Evolutionary conservation across 1,140 invertebrate species (phyloP).

Genomic region (Rhyacophila brunnea): DNA sequence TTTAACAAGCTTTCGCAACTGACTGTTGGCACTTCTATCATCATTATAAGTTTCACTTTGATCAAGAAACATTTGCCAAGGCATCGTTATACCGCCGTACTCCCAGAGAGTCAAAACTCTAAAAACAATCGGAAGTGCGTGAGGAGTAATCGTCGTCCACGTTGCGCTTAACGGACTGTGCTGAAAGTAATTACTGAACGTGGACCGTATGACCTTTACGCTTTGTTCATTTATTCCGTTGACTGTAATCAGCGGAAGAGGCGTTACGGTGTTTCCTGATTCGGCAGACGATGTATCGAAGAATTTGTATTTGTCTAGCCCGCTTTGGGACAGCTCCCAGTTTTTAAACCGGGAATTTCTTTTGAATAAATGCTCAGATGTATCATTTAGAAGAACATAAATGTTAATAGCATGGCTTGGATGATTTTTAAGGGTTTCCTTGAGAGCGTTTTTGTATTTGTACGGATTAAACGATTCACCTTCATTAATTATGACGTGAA

Average conservation of each 20-base stretch:
- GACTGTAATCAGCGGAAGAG: not conserved
- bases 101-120: slow-evolving; percentile 30
- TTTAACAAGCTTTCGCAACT: slow-evolving; percentile 16
- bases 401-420: slow-evolving; percentile 27
- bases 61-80: slow-evolving; percentile 30
- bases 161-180: slow-evolving; percentile 25
- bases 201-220: slow-evolving; percentile 27
- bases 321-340: slow-evolving; percentile 27
- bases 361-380: slow-evolving; percentile 15
- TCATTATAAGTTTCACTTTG: slow-evolving; percentile 21
- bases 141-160: slow-evolving; percentile 22
- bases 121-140: slow-evolving; percentile 24
- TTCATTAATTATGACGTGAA: slow-evolving; percentile 29
- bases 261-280: slow-evolving; percentile 2
- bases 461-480: slow-evolving; percentile 17
- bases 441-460: slow-evolving; percentile 14
- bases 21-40: slow-evolving; percentile 10
- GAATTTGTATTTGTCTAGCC: slow-evolving; percentile 22
- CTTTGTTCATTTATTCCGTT: not conserved
- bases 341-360: slow-evolving; percentile 30
- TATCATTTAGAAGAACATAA: slow-evolving; percentile 27
- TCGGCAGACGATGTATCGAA: slow-evolving; percentile 31
- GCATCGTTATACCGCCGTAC: slow-evolving; percentile 30
- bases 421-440: slow-evolving; percentile 10
- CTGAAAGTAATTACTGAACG: slow-evolving; percentile 31